These are phyloP conservation scores for Jordanella pulchra DNA, from an alignment of 2,797 vertebrate species.

Conservation along the genomic window DNA sequence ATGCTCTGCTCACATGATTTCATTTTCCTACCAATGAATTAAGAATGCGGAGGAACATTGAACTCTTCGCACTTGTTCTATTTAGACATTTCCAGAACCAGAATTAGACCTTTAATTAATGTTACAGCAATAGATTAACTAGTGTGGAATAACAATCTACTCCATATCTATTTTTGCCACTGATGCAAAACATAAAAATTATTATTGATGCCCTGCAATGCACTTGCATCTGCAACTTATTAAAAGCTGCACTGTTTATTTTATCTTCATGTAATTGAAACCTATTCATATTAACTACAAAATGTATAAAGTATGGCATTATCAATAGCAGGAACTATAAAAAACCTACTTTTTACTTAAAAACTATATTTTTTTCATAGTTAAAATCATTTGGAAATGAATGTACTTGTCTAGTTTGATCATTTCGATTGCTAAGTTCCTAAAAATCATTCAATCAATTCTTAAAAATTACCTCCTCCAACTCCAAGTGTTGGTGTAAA, in stretches of 20 bases:
- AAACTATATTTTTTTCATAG: not conserved
- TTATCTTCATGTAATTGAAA: not conserved
- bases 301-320: not conserved
- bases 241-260: not conserved
- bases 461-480: no score
- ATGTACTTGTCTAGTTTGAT: not conserved
- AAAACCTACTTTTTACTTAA: not conserved
- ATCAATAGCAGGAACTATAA: not conserved
- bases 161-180: not conserved
- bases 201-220: not conserved
- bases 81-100: not conserved
- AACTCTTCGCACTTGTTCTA: not conserved
- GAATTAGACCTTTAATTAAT: not conserved
- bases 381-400: not conserved
- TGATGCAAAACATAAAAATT: not conserved
- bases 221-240: not conserved
- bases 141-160: not conserved
- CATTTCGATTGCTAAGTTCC: no score
- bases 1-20: not conserved
- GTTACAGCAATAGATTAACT: slow-evolving; percentile 3
- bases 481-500: no score
- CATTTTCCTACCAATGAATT: not conserved
- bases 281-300: not conserved
- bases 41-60: slow-evolving; percentile 1
- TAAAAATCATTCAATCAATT: no score